Base-by-base conservation (phyloP, 2,113 vertebrate genomes). In the Sapayoa aenigma region DNA sequence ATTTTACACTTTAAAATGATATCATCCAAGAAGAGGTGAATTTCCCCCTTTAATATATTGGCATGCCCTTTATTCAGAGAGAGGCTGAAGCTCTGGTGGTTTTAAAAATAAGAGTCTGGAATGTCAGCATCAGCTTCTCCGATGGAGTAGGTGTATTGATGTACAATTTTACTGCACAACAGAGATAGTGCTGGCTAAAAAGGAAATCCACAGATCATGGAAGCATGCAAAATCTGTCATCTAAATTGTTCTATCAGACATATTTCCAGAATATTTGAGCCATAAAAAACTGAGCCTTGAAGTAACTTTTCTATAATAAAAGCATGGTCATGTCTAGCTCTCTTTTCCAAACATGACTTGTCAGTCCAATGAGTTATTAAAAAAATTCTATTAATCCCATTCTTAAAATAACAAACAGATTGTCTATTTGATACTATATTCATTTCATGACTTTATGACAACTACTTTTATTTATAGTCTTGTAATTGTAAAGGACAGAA, bases 41-140 rank as follows among this genome's bases (percentile, higher is more conserved):
- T 87, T 80, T 69, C 13, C 39, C 39, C 33, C 35, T 67, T 39
- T 49, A 73, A 73, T 6, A 2, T 59, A 63, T 67, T 71, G 73
- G 27, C 39, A 44, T 81, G 35, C 11, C 42, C 24, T 55, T 69
- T 83, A 62, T 74, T 80, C 89, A 89, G 21, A 89, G 47, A 83
- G 46, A 84, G 47, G 20, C 5, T 89, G n/a, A 89, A 86, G 33
- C 35, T 76, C 42, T 74, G 39, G 6, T 30, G 77, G 44, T 82
- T 94, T 91, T 84, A 84, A 87, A 92, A 94, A 96, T 85, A 94
- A 75, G 47, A 60, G 42, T 84, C 83, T 84, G 52, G 76, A 87
- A 84, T 84, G 89, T 94, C 80, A 92, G 80, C 31, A 88, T 84
- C 55, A 84, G 73, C 75, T 92, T 94, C 65, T 87, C 49, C 4